Conservation (phyloP, 2,797 vertebrate species). For the Sardinella longiceps region DNA sequence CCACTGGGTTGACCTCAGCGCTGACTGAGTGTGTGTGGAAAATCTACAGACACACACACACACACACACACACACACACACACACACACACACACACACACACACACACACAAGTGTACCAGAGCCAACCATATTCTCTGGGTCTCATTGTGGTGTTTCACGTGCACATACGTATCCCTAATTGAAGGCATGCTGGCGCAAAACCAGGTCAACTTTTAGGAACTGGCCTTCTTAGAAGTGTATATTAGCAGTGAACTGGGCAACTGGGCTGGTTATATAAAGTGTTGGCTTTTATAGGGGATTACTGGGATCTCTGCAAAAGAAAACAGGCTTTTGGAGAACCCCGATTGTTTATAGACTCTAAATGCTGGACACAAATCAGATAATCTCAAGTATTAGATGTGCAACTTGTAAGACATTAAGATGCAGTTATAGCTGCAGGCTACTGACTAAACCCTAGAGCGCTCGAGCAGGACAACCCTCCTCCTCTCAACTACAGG, state of each 20-base stretch:
- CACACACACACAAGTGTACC: slow-evolving; percentile 42
- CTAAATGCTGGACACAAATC: background rate
- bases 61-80: slow-evolving; percentile 23
- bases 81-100: background rate
- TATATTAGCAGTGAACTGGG: slow-evolving; percentile 8
- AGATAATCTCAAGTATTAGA: slow-evolving; percentile 4
- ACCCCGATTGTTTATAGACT: background rate
- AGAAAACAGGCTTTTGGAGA: too few species aligned
- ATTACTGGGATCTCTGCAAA: slow-evolving; percentile 5
- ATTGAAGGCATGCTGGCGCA: slow-evolving; percentile 30
- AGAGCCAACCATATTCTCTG: slow-evolving; percentile 64
- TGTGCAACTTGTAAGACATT: background rate
- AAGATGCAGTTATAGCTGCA: background rate
- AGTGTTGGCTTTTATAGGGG: slow-evolving; percentile 9
- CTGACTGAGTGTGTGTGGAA: slow-evolving; percentile 22
- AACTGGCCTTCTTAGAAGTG: background rate
- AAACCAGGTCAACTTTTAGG: slow-evolving; percentile 27
- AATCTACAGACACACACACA: slow-evolving; percentile 32
- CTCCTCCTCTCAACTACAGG: background rate
- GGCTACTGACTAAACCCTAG: background rate
- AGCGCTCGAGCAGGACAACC: background rate
- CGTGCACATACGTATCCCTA: slow-evolving; percentile 20
- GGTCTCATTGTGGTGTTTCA: slow-evolving; percentile 59
- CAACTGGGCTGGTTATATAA: slow-evolving; percentile 9
- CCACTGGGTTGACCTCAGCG: slow-evolving; percentile 3